Percentiles rank a stretch among this genome's conserved stretches.
phyloP scores from a whole-genome alignment of 2,797 vertebrate species.

The Gambusia yucatana region DNA sequence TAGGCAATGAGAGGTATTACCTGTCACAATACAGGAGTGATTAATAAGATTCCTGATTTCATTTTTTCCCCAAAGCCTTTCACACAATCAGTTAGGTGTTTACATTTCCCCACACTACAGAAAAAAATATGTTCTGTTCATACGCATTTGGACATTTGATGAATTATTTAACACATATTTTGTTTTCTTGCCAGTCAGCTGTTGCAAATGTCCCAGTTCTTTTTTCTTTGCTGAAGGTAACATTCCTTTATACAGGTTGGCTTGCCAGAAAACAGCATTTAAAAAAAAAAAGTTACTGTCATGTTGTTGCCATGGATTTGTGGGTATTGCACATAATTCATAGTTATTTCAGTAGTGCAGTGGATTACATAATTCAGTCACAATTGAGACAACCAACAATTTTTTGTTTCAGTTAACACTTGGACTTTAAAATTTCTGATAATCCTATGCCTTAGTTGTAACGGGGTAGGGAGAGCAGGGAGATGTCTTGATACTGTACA shows the following conservation, averaged over 20 bases:
- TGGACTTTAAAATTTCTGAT: conserved; percentile 12
- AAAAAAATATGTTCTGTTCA: conserved; percentile 32
- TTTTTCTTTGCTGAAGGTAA: conserved; percentile 42
- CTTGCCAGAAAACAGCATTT: conserved; percentile 41
- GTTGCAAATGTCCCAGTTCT: conserved; percentile 21
- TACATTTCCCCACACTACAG: conserved; percentile 40
- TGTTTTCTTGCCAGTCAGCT: conserved; percentile 26
- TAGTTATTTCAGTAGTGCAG: conserved; percentile 22
- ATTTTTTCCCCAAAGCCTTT: conserved; percentile 45
- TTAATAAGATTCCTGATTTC: conserved; percentile 61
- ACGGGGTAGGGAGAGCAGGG: conserved; percentile 9
- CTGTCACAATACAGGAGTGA: conserved; percentile 62
- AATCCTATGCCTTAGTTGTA: conserved; percentile 10
- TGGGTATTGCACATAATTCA: conserved; percentile 40
- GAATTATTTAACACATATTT: conserved; percentile 50
- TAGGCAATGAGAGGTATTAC: conserved; percentile 61
- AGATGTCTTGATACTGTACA: conserved; percentile 13
- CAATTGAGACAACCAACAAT: conserved; percentile 43
- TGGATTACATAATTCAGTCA: conserved; percentile 34
- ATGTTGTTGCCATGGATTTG: conserved; percentile 35
- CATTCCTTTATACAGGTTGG: conserved; percentile 38
- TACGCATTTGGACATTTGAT: conserved; percentile 43
- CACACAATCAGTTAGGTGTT: conserved; percentile 31
- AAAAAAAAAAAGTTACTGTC: conserved; percentile 14
- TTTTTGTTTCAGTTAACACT: conserved; percentile 15